Evolutionary conservation across 2,888 invertebrate species (phyloP), one percentile per base, ranked within the genome.

Genomic region (Drosophila vallismaia): DNA sequence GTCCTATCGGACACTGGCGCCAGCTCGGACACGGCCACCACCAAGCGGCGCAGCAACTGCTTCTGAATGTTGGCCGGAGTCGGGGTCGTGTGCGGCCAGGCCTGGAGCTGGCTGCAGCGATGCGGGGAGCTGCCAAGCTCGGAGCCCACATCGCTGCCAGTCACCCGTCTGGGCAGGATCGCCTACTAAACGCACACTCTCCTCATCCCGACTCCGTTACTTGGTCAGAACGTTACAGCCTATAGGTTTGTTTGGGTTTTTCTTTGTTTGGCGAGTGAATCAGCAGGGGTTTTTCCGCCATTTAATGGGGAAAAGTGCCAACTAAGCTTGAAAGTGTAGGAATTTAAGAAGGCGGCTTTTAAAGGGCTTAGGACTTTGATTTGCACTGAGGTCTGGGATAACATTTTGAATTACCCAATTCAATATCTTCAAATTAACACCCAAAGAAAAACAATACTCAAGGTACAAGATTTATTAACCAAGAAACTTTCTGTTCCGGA

Each of bases 31-130:
- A 51, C 74, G 24, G 40, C 52, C 24, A 49, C 81, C 10, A 60
- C 79, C 44, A 83, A 83, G 75, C 71, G 86, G 1, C 80, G 82
- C n/a, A 86, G 75, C 73, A 82, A 86, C 58, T 85, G 84, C 58
- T 86, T 85, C 77, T 85, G 84, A 85, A 85, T 85, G 87, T 85
- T 84, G 63, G 85, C 87, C 75, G 56, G 85, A 77, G 84, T 85
- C 85, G 84, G 84, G 72, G 84, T 85, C 74, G 72, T 84, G 51
- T 86, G 85, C 46, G 70, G 78, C 67, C 60, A 76, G 71, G 84
- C 87, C 40, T 85, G 84, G 87, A 68, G 70, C 59, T 85, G 84
- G 84, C 55, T 85, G 74, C 84, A 86, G 58, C 77, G 84, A 31
- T 85, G 84, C 66, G 84, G 84, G 64, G 84, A 85, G 78, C 64